Percentiles rank a stretch among this genome's conserved stretches.
Evolutionary conservation across 1,140 invertebrate species (phyloP).

Genomic region (Chymomyza costata): DNA sequence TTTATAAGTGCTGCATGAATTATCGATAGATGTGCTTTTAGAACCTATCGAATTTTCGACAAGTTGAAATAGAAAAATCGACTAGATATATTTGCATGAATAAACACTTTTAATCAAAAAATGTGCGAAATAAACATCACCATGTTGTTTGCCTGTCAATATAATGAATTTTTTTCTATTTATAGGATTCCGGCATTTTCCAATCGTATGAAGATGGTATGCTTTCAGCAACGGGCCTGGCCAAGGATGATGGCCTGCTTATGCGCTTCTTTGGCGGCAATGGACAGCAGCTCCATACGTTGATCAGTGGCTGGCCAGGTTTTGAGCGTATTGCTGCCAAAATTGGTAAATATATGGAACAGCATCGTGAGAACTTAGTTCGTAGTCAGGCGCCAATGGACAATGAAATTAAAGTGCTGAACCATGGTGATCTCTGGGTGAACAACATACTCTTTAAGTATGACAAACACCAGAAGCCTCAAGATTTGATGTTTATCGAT

Average conservation of each 20-base stretch:
- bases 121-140: background rate
- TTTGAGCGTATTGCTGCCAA: constrained; percentile 64
- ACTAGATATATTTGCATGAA: too few relatives aligned
- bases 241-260: constrained; percentile 37
- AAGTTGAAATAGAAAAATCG: too few relatives aligned
- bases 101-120: too few relatives aligned
- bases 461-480: constrained; percentile 11
- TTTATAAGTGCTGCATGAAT: too few relatives aligned
- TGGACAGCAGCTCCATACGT: constrained; percentile 35
- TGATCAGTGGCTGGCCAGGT: constrained; percentile 75
- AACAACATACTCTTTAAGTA: constrained; percentile 83
- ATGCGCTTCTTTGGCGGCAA: constrained; percentile 59
- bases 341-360: constrained; percentile 59
- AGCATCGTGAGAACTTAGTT: constrained; percentile 29
- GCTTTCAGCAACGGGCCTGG: constrained; percentile 41
- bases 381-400: constrained; percentile 39
- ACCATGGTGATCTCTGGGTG: constrained; percentile 81
- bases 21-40: too few relatives aligned
- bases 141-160: background rate
- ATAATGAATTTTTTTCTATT: background rate
- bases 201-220: constrained; percentile 47
- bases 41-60: too few relatives aligned
- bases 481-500: constrained; percentile 57
- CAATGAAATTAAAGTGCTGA: constrained; percentile 76
- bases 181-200: constrained; percentile 42